Base-by-base conservation (phyloP, 2,113 vertebrate species). In the Bos javanicus region DNA sequence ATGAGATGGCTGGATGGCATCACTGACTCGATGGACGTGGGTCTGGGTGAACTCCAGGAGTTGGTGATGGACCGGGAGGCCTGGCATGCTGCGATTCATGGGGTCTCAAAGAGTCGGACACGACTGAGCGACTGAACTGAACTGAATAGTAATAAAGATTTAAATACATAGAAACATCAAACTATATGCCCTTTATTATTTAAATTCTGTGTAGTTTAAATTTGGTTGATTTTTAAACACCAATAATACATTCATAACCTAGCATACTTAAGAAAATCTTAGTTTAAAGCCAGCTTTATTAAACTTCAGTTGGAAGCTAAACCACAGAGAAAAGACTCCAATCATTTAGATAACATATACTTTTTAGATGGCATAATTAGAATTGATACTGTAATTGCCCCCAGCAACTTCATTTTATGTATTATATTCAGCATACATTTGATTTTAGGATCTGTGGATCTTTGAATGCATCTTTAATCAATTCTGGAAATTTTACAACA, bases 391-490 rank as follows among this genome's bases (percentile, higher is more conserved):
- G 67, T 19, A 67, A 36, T 88, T 87, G 14, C 48, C 50, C 57
- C 48, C 28, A 76, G 14, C 17, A 90, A 33, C 39, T 76, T 60
- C 67, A 36, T 52, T 92, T 92, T 74, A 74, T 64, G 62, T 62
- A 57, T 95, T 90, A n/a, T 95, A 26, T 82, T 91, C 26, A 39
- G 28, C 39, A 91, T 94, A 10, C 46, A 56, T 78, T 93, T 87
- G 59, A n/a, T 82, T 90, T 13, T 13, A 83, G 39, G 56, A 50
- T 67, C 48, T 96, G 19, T 91, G 28, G 43, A 60, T 59, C 43
- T 86, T 85, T 94, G n/a, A 23, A 62, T 88, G 81, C 86, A 43
- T 93, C 80, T 89, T 89, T 84, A n/a, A 48, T 92, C 57, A 89
- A 13, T 76, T 83, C 93, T 89, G 25, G 21, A 78, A 95, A 64